phyloP scores from a whole-genome alignment of 2,797 vertebrate species.

The Salmo trutta region DNA sequence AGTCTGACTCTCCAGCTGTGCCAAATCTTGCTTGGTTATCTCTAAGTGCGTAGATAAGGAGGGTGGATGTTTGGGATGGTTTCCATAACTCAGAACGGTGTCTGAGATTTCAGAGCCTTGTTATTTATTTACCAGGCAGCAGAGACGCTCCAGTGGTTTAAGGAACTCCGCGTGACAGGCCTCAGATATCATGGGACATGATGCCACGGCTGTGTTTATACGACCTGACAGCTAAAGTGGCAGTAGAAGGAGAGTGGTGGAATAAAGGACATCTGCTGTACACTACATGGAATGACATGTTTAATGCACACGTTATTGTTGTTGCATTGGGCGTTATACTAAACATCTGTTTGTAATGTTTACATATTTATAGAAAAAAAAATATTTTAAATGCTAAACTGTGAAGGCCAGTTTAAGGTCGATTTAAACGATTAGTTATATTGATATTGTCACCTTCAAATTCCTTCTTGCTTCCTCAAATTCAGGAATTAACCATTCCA shows the following conservation, averaged over 20 bases:
- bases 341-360: conserved; percentile 51
- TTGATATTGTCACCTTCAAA: not conserved
- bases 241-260: conserved; percentile 15
- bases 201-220: conserved; percentile 43
- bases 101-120: conserved; percentile 45
- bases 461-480: not conserved
- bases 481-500: not conserved
- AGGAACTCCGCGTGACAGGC: conserved; percentile 44
- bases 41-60: conserved; percentile 39
- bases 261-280: not conserved
- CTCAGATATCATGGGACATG: conserved; percentile 45
- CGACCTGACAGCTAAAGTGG: conserved; percentile 58
- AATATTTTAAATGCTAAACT: conserved; percentile 13
- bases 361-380: conserved; percentile 40
- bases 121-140: conserved; percentile 59
- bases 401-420: not conserved
- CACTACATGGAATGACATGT: not conserved
- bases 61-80: conserved; percentile 31
- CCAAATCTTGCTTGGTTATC: conserved; percentile 52
- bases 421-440: not conserved
- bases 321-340: conserved; percentile 11
- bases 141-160: conserved; percentile 40
- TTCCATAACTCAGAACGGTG: conserved; percentile 42
- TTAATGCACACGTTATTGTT: not conserved
- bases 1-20: conserved; percentile 47